Base-by-base conservation (phyloP, 2,797 vertebrate species). In the Eleutherodactylus coqui region DNA sequence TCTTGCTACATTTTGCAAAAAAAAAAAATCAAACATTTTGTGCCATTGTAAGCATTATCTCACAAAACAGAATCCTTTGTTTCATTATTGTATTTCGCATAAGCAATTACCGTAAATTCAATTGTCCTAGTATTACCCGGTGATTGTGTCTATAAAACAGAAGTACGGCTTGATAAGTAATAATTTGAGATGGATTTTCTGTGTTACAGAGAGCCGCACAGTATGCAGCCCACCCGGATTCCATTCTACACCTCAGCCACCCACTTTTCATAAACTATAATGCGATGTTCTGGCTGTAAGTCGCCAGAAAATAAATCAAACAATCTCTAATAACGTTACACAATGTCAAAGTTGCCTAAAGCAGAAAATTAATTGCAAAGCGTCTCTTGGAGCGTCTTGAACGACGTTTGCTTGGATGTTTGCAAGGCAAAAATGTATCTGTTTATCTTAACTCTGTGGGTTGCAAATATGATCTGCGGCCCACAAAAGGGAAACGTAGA, bases 301-400 rank as follows among this genome's bases (percentile, higher is more conserved):
- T 45, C 27, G 49, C 34, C 21, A 49, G 41, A 45, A 60, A 75
- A 86, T 86, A 75, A 81, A 86, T 86, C 85, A 81, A 47, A 73
- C 67, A 27, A 49, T 86, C 43, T 36, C 24, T 86, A 86, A 86
- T 86, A 79, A 60, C 38, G 78, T 86, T 86, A 73, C 78, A 81
- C 69, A 34, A 75, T 64, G 78, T 86, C 77, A 86, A 64, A 75
- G 80, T 49, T 41, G 84, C 67, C 67, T 75, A 58, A 58, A 85
- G 77, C 69, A 81, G 78, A 81, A 86, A 86, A 86, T 86, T 75
- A 86, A 81, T 81, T 75, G 75, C 80, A 81, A 34, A 47, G 27
- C 27, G 16, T 51, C 49, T 58, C 79, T 16, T 19, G 47, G 41
- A 85, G 43, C 41, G 3, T 75, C 77, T 53, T 75, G n/a, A 27